Base-by-base conservation (phyloP, 2,113 vertebrate species). In the Ceyx cyanopectus region DNA sequence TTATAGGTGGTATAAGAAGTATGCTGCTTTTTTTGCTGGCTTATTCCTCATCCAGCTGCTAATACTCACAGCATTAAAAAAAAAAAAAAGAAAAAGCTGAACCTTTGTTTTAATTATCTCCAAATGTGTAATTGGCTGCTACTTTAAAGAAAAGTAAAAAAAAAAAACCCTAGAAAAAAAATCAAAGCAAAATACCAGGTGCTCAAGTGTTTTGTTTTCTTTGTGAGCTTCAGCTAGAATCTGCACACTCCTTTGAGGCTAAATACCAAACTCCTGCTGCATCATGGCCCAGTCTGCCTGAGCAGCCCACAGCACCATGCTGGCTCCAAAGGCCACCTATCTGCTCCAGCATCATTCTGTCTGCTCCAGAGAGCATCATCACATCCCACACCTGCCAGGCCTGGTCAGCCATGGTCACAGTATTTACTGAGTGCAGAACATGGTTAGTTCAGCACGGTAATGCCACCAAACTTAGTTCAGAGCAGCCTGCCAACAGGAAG, bases 31-130 rank as follows among this genome's bases (percentile, higher is more conserved):
- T 92, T 92, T 50, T 54, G 60, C 58, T 80, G 50, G 54, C 1
- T 91, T 70, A 9, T 34, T 91, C 20, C 60, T 82, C 45, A 85
- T 66, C 60, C 81, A 92, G 76, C 73, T 96, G 91, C 66, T 85
- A 72, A 78, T 67, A 54, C 57, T 70, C 17, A 10, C 29, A 22
- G 24, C 24, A 40, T 60, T 63, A 56, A 62, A 20, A 77, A 77
- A 82, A 81, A 50, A 9, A 37, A 37, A 37, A 37, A 37, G 37
- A 82, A 81, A 50, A 82, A 37, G 30, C n/a, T 81, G 66, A 72
- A 21, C 23, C 27, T 89, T 84, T 69, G 37, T 75, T 85, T 93
- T 87, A 75, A 87, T 84, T 58, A 20, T 43, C 54, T 90, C 45
- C 77, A 85, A 90, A 89, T 74, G 58, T 48, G 17, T 81, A 19